Evolutionary conservation across 2,113 vertebrate genomes (phyloP).

Genomic region (Tylochromis polylepis): DNA sequence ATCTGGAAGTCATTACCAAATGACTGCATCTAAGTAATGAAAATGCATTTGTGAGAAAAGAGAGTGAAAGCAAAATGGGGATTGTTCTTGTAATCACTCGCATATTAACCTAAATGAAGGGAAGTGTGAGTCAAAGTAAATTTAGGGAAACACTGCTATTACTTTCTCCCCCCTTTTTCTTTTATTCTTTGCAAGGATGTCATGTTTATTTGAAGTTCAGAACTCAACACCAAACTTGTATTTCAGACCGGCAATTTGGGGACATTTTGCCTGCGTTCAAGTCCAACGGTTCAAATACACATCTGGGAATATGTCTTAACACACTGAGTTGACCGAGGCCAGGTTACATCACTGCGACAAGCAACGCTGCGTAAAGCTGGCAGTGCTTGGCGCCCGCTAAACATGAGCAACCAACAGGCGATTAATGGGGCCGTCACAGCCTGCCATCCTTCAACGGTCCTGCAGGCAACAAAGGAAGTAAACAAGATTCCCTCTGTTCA

Average conservation of each 20-base stretch:
- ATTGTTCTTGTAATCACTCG: constrained; percentile 18
- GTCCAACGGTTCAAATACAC: constrained; percentile 15
- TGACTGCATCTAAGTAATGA: constrained; percentile 56
- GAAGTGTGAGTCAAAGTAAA: neutral
- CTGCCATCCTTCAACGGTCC: neutral
- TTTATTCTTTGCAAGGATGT: neutral
- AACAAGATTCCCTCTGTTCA: constrained; percentile 26
- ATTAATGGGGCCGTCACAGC: neutral
- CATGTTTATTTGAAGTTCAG: neutral
- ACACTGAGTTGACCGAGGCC: neutral
- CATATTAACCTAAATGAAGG: constrained; percentile 25
- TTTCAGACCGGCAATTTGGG: neutral
- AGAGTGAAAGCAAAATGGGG: neutral
- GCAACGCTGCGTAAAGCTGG: constrained; percentile 15
- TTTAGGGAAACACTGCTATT: neutral
- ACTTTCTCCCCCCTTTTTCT: neutral
- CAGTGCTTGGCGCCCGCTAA: neutral
- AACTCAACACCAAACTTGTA: neutral
- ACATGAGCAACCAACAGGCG: constrained; percentile 6
- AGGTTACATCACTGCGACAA: constrained; percentile 18
- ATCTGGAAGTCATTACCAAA: constrained; percentile 68
- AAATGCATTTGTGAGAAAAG: constrained; percentile 41
- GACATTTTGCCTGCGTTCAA: neutral
- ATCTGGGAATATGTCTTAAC: constrained; percentile 11
- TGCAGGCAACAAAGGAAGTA: constrained; percentile 16